A percentile compares a stretch with the other conserved stretches of the same genome.
Conservation (phyloP, 2,888 invertebrate genomes). For the Drosophila atripex region DNA sequence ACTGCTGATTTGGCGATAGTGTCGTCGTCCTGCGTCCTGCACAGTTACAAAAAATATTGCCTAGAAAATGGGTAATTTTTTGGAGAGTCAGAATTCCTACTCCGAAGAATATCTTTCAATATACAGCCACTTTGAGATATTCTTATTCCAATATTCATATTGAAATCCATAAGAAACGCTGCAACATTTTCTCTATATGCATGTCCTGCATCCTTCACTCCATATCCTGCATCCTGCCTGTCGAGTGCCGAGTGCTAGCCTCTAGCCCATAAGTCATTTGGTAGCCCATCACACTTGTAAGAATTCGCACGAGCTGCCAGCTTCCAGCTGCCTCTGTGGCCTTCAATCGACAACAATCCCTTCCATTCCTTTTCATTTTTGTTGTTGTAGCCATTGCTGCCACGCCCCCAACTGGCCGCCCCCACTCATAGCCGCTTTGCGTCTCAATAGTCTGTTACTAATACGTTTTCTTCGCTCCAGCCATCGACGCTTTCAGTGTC, state of each 20-base stretch:
- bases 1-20: slow-evolving; percentile 75
- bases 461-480: slow-evolving; percentile 65
- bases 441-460: slow-evolving; percentile 79
- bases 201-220: slow-evolving; percentile 18
- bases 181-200: slow-evolving; percentile 18
- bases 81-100: too few species aligned
- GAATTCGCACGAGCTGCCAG: slow-evolving; percentile 72
- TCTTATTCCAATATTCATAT: background rate
- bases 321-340: slow-evolving; percentile 35
- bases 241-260: slow-evolving; percentile 53
- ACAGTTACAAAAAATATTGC: background rate
- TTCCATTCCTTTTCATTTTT: background rate
- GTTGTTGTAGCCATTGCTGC: slow-evolving; percentile 4
- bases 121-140: background rate
- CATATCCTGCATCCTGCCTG: slow-evolving; percentile 33
- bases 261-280: slow-evolving; percentile 76
- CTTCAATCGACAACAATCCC: slow-evolving; percentile 7
- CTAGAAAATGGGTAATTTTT: background rate
- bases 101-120: background rate
- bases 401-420: slow-evolving; percentile 6
- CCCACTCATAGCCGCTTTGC: slow-evolving; percentile 57
- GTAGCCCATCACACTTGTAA: slow-evolving; percentile 65
- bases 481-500: slow-evolving; percentile 47
- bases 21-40: slow-evolving; percentile 55
- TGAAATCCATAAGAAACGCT: background rate